phyloP scores from a whole-genome alignment of 2,888 invertebrate genomes.

The Cantharis nigra region DNA sequence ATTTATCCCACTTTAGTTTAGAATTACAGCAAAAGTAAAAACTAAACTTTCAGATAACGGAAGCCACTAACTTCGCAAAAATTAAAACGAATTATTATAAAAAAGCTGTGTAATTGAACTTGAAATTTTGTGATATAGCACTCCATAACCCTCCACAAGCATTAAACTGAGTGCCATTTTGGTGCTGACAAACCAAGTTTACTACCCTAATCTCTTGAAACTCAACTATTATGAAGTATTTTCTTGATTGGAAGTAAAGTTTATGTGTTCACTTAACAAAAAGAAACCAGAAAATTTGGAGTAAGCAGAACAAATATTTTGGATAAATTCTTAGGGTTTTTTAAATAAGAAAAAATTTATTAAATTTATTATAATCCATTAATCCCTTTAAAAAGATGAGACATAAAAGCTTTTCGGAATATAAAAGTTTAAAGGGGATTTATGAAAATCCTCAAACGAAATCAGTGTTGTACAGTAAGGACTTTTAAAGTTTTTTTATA shows the following conservation, averaged over 20 bases:
- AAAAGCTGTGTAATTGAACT: not conserved
- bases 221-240: constrained; percentile 5
- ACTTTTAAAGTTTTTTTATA: not conserved
- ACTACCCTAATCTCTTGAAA: constrained; percentile 1
- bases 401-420: not conserved
- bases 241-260: constrained; percentile 5
- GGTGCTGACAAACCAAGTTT: not conserved
- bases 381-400: not conserved
- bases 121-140: not conserved
- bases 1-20: not conserved
- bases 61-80: not conserved
- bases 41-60: not conserved
- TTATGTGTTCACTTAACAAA: not conserved
- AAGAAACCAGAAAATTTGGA: not conserved
- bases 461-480: not conserved
- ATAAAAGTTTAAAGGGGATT: not conserved
- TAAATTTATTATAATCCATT: not conserved
- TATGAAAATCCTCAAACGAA: not conserved
- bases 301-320: not conserved
- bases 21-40: not conserved
- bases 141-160: not conserved
- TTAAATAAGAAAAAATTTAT: not conserved
- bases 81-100: not conserved
- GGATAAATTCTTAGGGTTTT: not conserved
- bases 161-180: not conserved